phyloP scores from a whole-genome alignment of 2,113 vertebrate species.

The Protobothrops mucrosquamatus region DNA sequence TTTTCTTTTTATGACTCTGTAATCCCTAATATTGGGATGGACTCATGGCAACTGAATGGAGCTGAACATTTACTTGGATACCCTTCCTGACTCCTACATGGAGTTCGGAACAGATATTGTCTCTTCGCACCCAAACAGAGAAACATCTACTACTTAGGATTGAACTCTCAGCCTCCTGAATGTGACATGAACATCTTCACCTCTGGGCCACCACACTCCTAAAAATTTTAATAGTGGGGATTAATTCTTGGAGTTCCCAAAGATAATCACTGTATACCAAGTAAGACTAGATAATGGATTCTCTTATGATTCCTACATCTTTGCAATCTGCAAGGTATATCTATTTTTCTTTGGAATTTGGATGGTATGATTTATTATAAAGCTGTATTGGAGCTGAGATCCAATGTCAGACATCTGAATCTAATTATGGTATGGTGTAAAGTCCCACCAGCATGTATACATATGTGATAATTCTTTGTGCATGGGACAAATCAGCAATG shows the following conservation, averaged over 20 bases:
- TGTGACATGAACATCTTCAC: background rate
- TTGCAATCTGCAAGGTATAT: background rate
- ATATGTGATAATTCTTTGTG: background rate
- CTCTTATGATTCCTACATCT: background rate
- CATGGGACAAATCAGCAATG: background rate
- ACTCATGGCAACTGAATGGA: background rate
- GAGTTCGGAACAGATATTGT: background rate
- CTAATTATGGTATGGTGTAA: background rate
- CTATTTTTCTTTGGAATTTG: background rate
- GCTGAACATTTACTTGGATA: background rate
- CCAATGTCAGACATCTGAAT: background rate
- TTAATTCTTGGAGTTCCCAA: background rate
- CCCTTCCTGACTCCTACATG: background rate
- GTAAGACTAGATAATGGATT: background rate
- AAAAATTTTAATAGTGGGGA: background rate
- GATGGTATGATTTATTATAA: background rate
- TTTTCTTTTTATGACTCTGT: background rate
- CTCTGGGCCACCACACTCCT: background rate
- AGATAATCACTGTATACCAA: background rate
- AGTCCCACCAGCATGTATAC: background rate
- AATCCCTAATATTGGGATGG: background rate
- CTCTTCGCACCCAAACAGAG: background rate
- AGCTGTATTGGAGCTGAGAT: background rate
- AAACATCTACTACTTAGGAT: background rate
- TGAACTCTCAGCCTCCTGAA: background rate